Evolutionary conservation across 2,113 vertebrate species (phyloP), one percentile per base, ranked within the genome.

Genomic region (Cyanoramphus novaezelandiae): DNA sequence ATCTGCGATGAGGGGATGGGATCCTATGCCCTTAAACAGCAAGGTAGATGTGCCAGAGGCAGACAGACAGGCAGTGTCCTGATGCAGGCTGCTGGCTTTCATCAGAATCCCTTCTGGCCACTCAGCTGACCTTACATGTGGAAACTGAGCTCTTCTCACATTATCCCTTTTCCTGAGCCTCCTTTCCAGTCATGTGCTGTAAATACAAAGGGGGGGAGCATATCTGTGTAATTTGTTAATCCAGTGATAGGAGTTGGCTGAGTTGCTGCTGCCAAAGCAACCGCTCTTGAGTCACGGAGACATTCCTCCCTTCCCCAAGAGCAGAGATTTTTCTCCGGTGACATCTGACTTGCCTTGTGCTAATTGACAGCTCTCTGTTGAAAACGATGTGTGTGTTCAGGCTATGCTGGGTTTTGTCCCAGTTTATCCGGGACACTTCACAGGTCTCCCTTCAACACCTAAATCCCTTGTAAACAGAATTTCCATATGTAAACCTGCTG

Each of bases 171-270:
- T 47, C 10, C 86, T 62, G 37, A 62, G 37, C 81, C 78, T 84
- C 72, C 57, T 92, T 92, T 86, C 80, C 77, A 85, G 77, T 91
- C 82, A 68, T 79, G 80, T 92, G 86, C 91, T 87, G 78, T 59
- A 96, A 85, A 93, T 63, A 89, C 41, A 89, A 71, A 94, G 91
- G 7, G 59, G 59, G 19, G 65, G 69, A 84, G 52, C 74, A 67
- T 76, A 52, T 84, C 93, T 93, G n/a, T 75, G 81, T 79, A 87
- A 69, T 92, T 89, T 82, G 62, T 82, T 92, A 79, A 92, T 57
- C 71, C 81, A 63, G 47, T 20, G 57, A 68, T 35, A 92, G 83
- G 74, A 86, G 69, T 10, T 41, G 72, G 43, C 77, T 60, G 76
- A 75, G 72, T 60, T 71, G 82, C 76, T 55, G 69, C 64, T 65